These are phyloP conservation scores for Bradypus variegatus DNA, from an alignment of 2,797 vertebrate species.

Conservation along the genomic window DNA sequence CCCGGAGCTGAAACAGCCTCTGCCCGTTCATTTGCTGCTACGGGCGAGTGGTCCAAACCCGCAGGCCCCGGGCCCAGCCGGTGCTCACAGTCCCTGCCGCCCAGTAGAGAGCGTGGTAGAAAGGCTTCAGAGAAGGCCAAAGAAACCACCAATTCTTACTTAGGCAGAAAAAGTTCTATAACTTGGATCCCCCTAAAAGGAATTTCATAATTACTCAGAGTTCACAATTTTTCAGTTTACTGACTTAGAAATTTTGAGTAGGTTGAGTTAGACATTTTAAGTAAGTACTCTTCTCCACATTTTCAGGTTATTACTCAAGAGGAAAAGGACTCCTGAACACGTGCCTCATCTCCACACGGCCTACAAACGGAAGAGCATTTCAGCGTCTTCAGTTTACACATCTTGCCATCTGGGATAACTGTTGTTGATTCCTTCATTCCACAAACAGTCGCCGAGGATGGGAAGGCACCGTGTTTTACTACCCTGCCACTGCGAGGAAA, in stretches of 20 bases:
- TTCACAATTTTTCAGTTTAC: background rate
- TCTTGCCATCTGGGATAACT: background rate
- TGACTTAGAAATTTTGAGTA: background rate
- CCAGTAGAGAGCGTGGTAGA: background rate
- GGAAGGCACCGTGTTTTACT: rapidly evolving
- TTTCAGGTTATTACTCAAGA: background rate
- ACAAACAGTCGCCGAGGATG: too few relatives aligned
- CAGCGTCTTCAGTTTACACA: background rate
- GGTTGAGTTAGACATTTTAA: background rate
- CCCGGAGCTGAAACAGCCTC: background rate
- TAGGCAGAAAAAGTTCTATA: background rate
- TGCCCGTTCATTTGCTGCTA: background rate
- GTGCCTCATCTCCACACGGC: background rate
- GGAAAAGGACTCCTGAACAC: background rate
- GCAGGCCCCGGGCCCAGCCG: background rate
- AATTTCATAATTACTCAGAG: background rate
- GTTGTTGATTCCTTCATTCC: background rate
- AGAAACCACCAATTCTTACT: background rate
- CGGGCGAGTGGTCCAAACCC: background rate
- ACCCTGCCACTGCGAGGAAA: rapidly evolving
- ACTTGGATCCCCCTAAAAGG: background rate
- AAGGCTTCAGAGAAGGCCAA: background rate
- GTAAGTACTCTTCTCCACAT: background rate
- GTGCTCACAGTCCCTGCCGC: background rate
- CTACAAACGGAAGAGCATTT: background rate